Base-by-base conservation (phyloP, 2,888 invertebrate species). In the Ypsolopha scabrella region DNA sequence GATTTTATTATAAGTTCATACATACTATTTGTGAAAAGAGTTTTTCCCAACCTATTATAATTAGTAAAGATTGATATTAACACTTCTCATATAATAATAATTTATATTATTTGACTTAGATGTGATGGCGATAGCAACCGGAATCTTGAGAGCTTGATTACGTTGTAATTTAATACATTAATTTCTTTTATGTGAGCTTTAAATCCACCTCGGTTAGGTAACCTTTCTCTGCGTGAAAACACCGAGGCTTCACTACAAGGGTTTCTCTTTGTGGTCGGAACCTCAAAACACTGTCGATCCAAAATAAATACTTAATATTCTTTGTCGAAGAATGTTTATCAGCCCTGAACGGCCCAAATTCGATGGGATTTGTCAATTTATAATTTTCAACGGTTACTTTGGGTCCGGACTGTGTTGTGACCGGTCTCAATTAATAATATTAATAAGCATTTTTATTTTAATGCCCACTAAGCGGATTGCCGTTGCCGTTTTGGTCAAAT, bases 351-450 rank as follows among this genome's bases (percentile, higher is more conserved):
- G 43, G 13, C 14, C 43, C 36, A 37, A 46, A 47, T 39, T 37
- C 56, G 64, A 68, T 60, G 60, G 72, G 77, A 78, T 80, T 80
- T 73, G 80, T 78, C 77, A 73, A 67, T 74, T 69, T 69, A 60
- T 62, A 68, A 66, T 67, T 65, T 65, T 61, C 60, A 60, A 61
- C 57, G 62, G 54, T 54, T 58, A 65, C 61, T 59, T 24, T 24
- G 24, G 24, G 24, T 24, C 24, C 58, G 53, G 57, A 54, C 63
- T 61, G 54, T 77, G 76, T 80, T 76, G 72, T 78, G 79, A 80
- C 72, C 64, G 67, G 58, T 63, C 66, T 61, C 63, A 71, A 71
- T 70, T 74, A 72, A 67, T 65, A 64, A 65, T 24, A 24, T 62
- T 60, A 35, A 46, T 4, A 24, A 24, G 9, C 11, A 11, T 39